phyloP scores from a whole-genome alignment of 2,113 vertebrate genomes.

The Lynx canadensis region DNA sequence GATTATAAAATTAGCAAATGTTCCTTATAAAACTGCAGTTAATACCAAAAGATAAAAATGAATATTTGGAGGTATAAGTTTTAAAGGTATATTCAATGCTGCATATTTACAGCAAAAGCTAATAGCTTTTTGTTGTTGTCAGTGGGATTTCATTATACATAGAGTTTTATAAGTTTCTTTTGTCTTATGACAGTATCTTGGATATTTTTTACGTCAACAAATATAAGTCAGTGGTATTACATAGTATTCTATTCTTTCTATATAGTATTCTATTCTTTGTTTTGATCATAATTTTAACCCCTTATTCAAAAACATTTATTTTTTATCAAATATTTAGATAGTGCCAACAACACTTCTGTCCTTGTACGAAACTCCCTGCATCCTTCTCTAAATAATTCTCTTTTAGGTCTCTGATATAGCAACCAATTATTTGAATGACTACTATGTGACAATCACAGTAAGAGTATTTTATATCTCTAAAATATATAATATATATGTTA shows the following conservation, averaged over 20 bases:
- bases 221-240: neutral
- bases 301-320: neutral
- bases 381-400: neutral
- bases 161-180: constrained; percentile 4
- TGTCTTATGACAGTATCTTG: neutral
- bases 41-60: neutral
- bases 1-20: neutral
- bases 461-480: neutral
- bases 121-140: neutral
- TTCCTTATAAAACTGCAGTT: neutral
- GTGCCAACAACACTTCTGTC: neutral
- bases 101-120: neutral
- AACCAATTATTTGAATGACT: neutral
- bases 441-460: neutral
- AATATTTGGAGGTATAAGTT: neutral
- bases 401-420: neutral
- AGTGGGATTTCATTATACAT: neutral
- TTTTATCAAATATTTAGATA: neutral
- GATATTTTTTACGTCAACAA: neutral
- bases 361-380: neutral
- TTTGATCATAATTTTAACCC: neutral
- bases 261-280: neutral
- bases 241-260: neutral
- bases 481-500: neutral
- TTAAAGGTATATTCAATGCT: neutral